These are phyloP conservation scores for Hycleus phaleratus DNA, from an alignment of 1,140 invertebrate species.

Conservation along the genomic window DNA sequence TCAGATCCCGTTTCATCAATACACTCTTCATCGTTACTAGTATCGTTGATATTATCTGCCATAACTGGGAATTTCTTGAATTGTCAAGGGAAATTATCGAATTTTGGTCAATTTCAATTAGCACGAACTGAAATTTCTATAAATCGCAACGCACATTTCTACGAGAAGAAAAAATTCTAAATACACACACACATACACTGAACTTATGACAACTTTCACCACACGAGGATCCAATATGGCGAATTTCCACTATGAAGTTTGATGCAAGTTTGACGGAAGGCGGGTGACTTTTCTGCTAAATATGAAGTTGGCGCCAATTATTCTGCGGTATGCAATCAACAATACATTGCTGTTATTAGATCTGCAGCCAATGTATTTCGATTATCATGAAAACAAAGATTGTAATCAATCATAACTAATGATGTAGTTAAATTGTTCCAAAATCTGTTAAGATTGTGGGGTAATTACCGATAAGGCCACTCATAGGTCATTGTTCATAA, in stretches of 20 bases:
- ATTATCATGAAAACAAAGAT: too few relatives aligned
- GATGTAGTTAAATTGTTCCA: too few relatives aligned
- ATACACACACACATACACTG: background rate
- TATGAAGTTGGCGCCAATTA: background rate
- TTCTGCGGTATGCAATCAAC: too few relatives aligned
- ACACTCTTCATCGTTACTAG: conserved; percentile 22
- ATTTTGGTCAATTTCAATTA: too few relatives aligned
- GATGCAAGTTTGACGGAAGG: background rate
- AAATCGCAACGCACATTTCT: conserved; percentile 22
- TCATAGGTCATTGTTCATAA: too few relatives aligned
- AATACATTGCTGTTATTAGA: too few relatives aligned
- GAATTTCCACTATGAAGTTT: conserved; percentile 4
- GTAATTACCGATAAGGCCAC: too few relatives aligned
- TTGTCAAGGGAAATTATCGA: too few relatives aligned
- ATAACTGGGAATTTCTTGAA: conserved; percentile 1
- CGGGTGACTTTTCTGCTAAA: background rate
- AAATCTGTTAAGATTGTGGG: too few relatives aligned
- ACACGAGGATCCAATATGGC: conserved; percentile 34
- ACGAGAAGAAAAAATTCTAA: too few relatives aligned
- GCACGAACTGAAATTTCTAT: background rate
- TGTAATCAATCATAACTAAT: too few relatives aligned
- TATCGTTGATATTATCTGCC: conserved; percentile 17
- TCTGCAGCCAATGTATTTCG: too few relatives aligned
- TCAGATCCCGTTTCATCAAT: conserved; percentile 21
- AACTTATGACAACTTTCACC: conserved; percentile 28